Evolutionary conservation across 2,797 vertebrate genomes (phyloP), one percentile per base, ranked within the genome.

Genomic region (Potorous gilbertii): DNA sequence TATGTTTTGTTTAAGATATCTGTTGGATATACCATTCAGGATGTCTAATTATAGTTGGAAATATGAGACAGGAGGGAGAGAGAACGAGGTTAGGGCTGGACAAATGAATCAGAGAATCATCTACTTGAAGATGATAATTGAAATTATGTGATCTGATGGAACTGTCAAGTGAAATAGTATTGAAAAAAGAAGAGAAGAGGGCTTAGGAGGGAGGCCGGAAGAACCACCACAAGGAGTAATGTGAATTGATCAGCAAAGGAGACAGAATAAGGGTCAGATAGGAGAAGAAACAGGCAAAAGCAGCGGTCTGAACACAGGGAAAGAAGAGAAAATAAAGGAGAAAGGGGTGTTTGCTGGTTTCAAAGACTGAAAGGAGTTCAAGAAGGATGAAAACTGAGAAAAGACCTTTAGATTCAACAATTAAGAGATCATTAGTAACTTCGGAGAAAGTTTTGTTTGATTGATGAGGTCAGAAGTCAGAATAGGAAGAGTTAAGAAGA

Each of bases 381-480:
- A 21, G 18, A 81, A 81, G 74, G 10, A 50, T 87, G 74, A 50
- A 27, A 50, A 87, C 9, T 87, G 40, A 46, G 74, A 87, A 87
- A 50, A 87, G 8, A 87, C 40, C 21, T 27, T 27, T 27, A 4
- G 0, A 50, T 46, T 87, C 50, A 9, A 27, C 9, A 50, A 50
- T 46, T 87, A 50, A 46, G 74, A 87, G 40, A 87, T 28, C 40
- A 12, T 50, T 87, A 46, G 10, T 12, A 87, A 27, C 1, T 50
- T 27, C 50, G 40, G 2, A 21, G 2, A 24, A 81, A 46, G 0
- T 46, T 27, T 11, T 50, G 6, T 3, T 87, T 50, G 21, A 50
- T 11, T 50, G 4, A 87, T 87, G 9, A 95, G 93, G 74, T 92
- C 13, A 96, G 50, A 46, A 94, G 52, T 89, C 50, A 92, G 27